These are phyloP conservation scores for Euwallacea similis DNA, from an alignment of 1,140 invertebrate species.

Conservation along the genomic window DNA sequence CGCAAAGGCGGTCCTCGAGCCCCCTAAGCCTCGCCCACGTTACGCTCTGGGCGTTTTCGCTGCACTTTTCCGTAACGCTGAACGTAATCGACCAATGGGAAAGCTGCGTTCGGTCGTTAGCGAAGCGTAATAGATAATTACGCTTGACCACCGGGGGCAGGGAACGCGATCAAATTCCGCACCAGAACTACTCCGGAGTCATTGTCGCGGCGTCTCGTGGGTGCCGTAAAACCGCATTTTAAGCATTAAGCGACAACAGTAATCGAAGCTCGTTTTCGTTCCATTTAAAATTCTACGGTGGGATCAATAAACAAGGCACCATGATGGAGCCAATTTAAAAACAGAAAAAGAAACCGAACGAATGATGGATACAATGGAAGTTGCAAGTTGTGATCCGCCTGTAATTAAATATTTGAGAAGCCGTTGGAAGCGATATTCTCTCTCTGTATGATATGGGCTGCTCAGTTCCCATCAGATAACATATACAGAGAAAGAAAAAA, in stretches of 20 bases:
- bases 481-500: background rate
- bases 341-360: background rate
- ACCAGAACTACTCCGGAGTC: background rate
- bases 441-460: slow-evolving; percentile 19
- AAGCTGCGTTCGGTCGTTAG: slow-evolving; percentile 9
- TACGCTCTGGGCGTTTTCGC: slow-evolving; percentile 1
- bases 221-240: background rate
- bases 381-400: slow-evolving; percentile 29
- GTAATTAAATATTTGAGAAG: slow-evolving; percentile 32
- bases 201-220: background rate
- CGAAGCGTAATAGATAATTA: slow-evolving; percentile 24
- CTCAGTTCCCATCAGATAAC: slow-evolving; percentile 24
- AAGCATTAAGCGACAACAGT: background rate
- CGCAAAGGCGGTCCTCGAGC: background rate
- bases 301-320: no score
- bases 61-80: background rate
- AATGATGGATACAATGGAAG: slow-evolving; percentile 13
- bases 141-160: background rate
- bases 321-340: no score
- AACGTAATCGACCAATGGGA: slow-evolving; percentile 19
- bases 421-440: slow-evolving; percentile 28
- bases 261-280: background rate
- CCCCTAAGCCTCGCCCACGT: background rate
- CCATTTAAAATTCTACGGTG: background rate
- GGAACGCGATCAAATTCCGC: background rate